Evolutionary conservation across 2,113 vertebrate species (phyloP).

Genomic region (Gopherus flavomarginatus): DNA sequence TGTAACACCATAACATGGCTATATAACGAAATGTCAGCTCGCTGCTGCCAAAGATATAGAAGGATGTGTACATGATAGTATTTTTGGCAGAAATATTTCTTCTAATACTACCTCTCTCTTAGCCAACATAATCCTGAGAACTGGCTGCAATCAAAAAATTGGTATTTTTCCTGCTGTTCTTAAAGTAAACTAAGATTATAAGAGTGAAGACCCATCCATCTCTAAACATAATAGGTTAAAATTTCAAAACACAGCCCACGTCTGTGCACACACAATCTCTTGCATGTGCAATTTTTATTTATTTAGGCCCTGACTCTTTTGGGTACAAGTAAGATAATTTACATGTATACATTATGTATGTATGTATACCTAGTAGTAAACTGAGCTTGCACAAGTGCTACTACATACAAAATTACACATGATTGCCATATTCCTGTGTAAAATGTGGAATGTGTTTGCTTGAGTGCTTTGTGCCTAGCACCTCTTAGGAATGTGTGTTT

Average conservation of each 20-base stretch:
- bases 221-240: neutral
- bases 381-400: neutral
- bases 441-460: neutral
- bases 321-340: neutral
- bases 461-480: too few species aligned
- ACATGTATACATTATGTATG: too few species aligned
- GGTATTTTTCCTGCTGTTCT: slow-evolving; percentile 3
- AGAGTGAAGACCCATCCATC: neutral
- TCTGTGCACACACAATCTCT: neutral
- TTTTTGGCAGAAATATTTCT: neutral
- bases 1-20: neutral
- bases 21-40: neutral
- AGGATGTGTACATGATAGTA: neutral
- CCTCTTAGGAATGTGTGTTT: too few species aligned
- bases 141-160: slow-evolving; percentile 5
- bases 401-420: neutral
- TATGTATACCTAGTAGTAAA: neutral
- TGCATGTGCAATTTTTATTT: neutral
- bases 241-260: neutral
- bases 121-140: neutral
- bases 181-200: neutral
- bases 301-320: neutral
- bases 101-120: neutral
- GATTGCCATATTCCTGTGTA: slow-evolving; percentile 36
- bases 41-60: neutral